A percentile compares a stretch with the other conserved stretches of the same genome.
Evolutionary conservation across 2,113 vertebrate genomes (phyloP).

Genomic region (Eonycteris spelaea): DNA sequence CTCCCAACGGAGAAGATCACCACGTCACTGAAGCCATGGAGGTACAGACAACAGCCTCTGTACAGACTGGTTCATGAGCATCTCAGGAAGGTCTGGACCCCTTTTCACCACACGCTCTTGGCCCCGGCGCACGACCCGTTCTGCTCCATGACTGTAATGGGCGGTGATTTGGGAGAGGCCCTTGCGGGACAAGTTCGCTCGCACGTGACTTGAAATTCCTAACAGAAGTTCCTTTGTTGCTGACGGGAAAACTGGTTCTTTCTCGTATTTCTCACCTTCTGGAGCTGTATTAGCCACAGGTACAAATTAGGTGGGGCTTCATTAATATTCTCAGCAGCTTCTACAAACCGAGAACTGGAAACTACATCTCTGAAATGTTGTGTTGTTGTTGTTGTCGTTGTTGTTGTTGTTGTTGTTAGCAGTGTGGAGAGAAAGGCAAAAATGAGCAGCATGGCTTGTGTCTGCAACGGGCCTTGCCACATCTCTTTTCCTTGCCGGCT

Average conservation of each 20-base stretch:
- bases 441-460: neutral
- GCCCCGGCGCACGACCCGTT: neutral
- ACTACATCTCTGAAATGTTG: neutral
- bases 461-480: neutral
- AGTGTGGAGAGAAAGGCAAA: neutral
- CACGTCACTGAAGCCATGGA: neutral
- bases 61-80: neutral
- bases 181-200: neutral
- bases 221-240: neutral
- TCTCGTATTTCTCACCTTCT: neutral
- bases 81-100: fast-evolving
- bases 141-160: fast-evolving
- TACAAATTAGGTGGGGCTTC: neutral
- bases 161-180: fast-evolving
- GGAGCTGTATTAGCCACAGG: neutral
- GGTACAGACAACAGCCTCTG: fast-evolving
- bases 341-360: neutral
- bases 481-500: neutral
- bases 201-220: neutral
- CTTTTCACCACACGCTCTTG: neutral
- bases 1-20: neutral
- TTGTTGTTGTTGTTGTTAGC: neutral
- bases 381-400: neutral
- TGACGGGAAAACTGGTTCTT: neutral
- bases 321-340: neutral